Percentiles rank a stretch among this genome's conserved stretches.
Conservation (phyloP, 2,797 vertebrate genomes). For the Urosaurus nigricauda region DNA sequence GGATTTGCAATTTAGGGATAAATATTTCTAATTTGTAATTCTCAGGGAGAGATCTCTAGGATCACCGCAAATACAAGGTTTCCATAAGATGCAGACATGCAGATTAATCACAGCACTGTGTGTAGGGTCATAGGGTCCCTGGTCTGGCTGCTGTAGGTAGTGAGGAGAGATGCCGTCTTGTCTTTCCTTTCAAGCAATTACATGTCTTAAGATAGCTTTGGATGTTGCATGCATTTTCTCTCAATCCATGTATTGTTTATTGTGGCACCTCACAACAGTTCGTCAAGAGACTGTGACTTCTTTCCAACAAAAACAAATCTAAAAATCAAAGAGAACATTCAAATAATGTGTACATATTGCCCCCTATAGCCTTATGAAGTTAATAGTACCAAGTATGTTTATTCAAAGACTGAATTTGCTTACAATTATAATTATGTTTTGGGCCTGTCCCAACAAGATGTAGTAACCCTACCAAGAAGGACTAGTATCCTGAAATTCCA, state of each 20-base stretch:
- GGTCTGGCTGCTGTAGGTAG: no score
- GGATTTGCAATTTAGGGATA: no score
- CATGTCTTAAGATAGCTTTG: no score
- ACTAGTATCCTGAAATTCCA: conserved; percentile 44
- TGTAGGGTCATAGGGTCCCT: no score
- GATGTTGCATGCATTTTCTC: conserved; percentile 40
- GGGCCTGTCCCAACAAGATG: not conserved
- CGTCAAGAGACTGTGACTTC: conserved; percentile 64
- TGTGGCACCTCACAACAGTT: conserved; percentile 63
- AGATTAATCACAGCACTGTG: no score
- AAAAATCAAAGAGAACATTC: conserved; percentile 53
- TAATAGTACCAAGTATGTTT: not conserved
- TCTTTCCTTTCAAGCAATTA: no score
- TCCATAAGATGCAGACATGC: no score
- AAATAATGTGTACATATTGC: conserved; percentile 68
- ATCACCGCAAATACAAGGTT: no score
- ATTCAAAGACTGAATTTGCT: conserved; percentile 32
- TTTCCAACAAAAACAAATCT: conserved; percentile 58
- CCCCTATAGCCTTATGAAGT: conserved; percentile 34
- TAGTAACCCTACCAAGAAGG: conserved; percentile 16
- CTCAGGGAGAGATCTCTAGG: no score
- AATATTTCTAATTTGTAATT: no score
- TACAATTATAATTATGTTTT: conserved; percentile 24
- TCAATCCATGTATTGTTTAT: conserved; percentile 62
- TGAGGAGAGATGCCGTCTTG: no score